A percentile compares a stretch with the other conserved stretches of the same genome.
phyloP scores from a whole-genome alignment of 2,113 vertebrate genomes.

The Pardalotus punctatus region DNA sequence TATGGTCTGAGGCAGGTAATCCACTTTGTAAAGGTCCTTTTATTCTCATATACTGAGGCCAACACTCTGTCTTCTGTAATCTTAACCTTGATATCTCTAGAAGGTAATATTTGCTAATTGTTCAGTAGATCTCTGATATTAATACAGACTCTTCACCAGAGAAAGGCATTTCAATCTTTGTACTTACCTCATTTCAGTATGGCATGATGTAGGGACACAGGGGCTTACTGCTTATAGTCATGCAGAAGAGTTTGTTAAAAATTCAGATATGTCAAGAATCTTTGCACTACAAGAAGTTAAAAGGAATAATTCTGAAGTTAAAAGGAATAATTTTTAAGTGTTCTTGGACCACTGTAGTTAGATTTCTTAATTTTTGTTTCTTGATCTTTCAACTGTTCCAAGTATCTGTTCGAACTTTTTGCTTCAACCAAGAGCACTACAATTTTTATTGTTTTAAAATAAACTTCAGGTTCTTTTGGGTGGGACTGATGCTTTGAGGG shows the following conservation, averaged over 20 bases:
- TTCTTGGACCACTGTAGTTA: not conserved
- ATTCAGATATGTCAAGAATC: not conserved
- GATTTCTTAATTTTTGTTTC: not conserved
- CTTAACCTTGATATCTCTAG: not conserved
- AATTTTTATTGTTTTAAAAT: not conserved
- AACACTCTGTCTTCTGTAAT: not conserved
- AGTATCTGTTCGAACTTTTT: not conserved
- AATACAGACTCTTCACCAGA: rapidly evolving
- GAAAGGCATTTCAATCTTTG: not conserved
- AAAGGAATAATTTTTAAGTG: not conserved
- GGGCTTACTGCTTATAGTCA: not conserved
- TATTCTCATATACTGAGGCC: not conserved
- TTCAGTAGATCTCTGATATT: not conserved
- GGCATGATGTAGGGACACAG: too few species aligned
- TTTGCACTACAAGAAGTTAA: not conserved
- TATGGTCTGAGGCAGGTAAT: not conserved
- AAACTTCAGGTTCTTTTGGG: not conserved
- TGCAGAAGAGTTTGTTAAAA: not conserved
- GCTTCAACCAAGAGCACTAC: not conserved
- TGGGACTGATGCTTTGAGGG: not conserved
- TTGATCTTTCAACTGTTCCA: not conserved
- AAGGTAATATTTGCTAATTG: not conserved
- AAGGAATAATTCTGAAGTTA: not conserved
- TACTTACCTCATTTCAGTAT: not conserved
- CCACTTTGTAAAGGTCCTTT: not conserved